Base-by-base conservation (phyloP, 2,113 vertebrate genomes). In the Meleagris gallopavo region DNA sequence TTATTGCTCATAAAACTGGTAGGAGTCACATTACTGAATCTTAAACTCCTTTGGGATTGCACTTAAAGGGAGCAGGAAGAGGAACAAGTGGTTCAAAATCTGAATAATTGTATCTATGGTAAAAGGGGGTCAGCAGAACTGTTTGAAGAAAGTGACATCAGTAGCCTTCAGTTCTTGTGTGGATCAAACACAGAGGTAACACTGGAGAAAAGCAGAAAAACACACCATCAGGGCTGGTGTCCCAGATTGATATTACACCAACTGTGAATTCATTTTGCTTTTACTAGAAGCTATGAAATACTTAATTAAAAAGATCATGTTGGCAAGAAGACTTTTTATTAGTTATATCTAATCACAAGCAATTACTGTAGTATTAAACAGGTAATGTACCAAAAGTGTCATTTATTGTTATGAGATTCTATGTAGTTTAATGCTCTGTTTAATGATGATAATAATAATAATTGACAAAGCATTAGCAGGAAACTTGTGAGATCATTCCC, bases 311-410 rank as follows among this genome's bases (percentile, higher is more conserved):
- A 84, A 69, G 36, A 89, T 73, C 36, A 17, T 73, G 71, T 76
- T 89, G 85, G 67, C 54, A 89, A 83, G 79, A 80, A 76, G 88
- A 20, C 82, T 83, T 93, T 91, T 91, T 83, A 85, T 95, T 91
- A 93, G 82, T 72, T 85, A 69, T 83, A 83, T 83, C 75, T 94
- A 91, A 95, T 96, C 82, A 93, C 54, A 77, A 73, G 58, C 54
- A 93, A 95, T 94, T 94, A 92, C 45, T 88, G 60, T 30, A 54
- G 75, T 66, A 88, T 91, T 91, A 96, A 93, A 61, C 64, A 73
- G 71, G 82, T 89, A 57, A 84, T 95, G 86, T 84, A 79, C 11
- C 66, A 72, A 65, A 92, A 69, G 30, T 80, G 85, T 70, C 67
- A 80, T 91, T 96, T 96, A 89, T 73, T 93, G 36, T 88, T 95